Conservation (phyloP, 2,113 vertebrate species). For the Psittacula cyanocephala region DNA sequence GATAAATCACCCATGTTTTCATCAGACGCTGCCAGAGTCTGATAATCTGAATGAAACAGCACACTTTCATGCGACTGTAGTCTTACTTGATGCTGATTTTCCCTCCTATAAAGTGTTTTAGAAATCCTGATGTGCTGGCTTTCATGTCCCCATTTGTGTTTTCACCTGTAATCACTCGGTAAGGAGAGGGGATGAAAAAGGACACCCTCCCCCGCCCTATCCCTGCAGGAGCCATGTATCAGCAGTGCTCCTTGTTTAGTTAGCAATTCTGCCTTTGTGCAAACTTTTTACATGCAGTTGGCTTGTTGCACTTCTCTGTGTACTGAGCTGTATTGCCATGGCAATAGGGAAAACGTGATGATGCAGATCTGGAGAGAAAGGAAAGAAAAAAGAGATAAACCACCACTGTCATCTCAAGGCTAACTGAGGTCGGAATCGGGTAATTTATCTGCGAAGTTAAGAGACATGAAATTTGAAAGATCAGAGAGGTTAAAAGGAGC, state of each 20-base stretch:
- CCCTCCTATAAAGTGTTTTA: constrained; percentile 16
- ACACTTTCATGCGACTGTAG: not conserved
- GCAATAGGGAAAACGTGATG: constrained; percentile 58
- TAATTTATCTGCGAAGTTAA: constrained; percentile 34
- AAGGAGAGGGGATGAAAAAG: constrained; percentile 19
- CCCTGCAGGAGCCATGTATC: not conserved
- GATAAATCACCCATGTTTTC: not conserved
- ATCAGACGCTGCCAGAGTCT: not conserved
- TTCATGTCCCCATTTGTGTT: constrained; percentile 51
- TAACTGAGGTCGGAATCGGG: constrained; percentile 14
- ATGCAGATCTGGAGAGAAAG: constrained; percentile 37
- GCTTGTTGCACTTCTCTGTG: constrained; percentile 1
- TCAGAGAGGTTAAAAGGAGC: constrained; percentile 52
- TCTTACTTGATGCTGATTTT: constrained; percentile 64
- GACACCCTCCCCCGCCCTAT: not conserved
- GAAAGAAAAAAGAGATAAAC: not conserved
- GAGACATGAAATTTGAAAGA: constrained; percentile 26
- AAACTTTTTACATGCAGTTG: constrained; percentile 36
- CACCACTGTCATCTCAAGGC: not conserved
- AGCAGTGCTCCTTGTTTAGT: constrained; percentile 2
- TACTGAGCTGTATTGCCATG: constrained; percentile 62
- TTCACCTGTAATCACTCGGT: constrained; percentile 73
- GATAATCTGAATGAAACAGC: fast-evolving
- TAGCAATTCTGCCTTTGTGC: constrained; percentile 35
- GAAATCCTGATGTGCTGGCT: constrained; percentile 64